These are phyloP conservation scores for Leptinotarsa tumamoca DNA, from an alignment of 2,888 invertebrate genomes.

Conservation along the genomic window DNA sequence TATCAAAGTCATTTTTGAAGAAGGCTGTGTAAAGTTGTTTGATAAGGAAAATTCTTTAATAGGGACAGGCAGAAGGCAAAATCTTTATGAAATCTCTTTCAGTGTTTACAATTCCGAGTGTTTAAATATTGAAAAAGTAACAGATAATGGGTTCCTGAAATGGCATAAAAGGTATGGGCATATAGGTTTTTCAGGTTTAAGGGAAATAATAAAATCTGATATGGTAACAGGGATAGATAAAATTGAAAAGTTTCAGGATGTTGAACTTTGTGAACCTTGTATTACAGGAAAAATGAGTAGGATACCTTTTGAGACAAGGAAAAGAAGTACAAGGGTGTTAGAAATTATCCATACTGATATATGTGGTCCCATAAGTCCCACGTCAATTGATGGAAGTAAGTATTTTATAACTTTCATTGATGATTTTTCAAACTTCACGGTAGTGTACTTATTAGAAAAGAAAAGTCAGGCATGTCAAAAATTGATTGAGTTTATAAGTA, in stretches of 20 bases:
- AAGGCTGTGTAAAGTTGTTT: slow-evolving; percentile 28
- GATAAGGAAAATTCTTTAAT: slow-evolving; percentile 26
- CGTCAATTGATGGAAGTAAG: neutral
- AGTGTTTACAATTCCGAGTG: slow-evolving; percentile 26
- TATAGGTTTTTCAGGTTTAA: slow-evolving; percentile 20
- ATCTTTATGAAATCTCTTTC: slow-evolving; percentile 42
- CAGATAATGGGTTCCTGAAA: slow-evolving; percentile 7
- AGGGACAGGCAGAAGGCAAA: slow-evolving; percentile 35
- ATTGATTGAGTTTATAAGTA: slow-evolving; percentile 23
- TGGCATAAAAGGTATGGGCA: slow-evolving; percentile 27
- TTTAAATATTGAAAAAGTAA: slow-evolving; percentile 28
- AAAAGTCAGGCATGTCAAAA: slow-evolving; percentile 26
- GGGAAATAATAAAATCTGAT: neutral
- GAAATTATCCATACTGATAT: slow-evolving; percentile 27
- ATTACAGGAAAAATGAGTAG: slow-evolving; percentile 12
- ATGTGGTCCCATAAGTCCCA: slow-evolving; percentile 11
- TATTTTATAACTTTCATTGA: slow-evolving; percentile 18
- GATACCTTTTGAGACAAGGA: slow-evolving; percentile 11
- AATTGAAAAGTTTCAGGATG: slow-evolving; percentile 14
- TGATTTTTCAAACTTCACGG: slow-evolving; percentile 28
- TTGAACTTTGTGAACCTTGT: slow-evolving; percentile 15
- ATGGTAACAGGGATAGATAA: slow-evolving; percentile 21
- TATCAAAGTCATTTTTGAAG: slow-evolving; percentile 37
- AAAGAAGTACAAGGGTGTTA: slow-evolving; percentile 21
- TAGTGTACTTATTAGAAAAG: slow-evolving; percentile 28